phyloP scores from a whole-genome alignment of 2,113 vertebrate genomes.

The Thinocorus orbignyianus region DNA sequence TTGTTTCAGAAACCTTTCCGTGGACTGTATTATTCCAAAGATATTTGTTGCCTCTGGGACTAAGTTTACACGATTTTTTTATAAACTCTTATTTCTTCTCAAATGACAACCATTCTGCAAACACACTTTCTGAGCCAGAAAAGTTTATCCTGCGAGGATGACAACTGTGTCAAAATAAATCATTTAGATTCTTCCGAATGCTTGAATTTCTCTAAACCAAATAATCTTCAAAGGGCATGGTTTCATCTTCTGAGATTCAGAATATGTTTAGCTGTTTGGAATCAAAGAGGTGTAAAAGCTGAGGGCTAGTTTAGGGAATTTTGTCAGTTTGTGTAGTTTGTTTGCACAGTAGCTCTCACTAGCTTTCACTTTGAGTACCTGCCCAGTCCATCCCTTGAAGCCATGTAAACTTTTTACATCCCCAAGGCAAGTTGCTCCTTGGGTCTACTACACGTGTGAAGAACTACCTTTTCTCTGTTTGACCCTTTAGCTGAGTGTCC shows the following conservation, averaged over 20 bases:
- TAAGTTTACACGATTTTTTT: background rate
- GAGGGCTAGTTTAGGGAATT: background rate
- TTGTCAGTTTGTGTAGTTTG: background rate
- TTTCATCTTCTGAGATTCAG: background rate
- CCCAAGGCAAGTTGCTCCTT: background rate
- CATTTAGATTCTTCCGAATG: background rate
- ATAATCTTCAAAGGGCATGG: background rate
- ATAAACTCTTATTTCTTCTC: background rate
- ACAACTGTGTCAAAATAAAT: background rate
- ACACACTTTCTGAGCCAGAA: background rate
- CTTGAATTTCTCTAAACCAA: background rate
- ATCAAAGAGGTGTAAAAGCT: background rate
- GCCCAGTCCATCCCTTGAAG: background rate
- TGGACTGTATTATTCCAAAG: background rate
- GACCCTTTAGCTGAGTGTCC: background rate
- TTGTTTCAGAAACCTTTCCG: background rate
- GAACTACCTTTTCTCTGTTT: background rate
- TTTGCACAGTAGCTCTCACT: background rate
- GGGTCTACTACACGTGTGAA: background rate
- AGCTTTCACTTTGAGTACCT: background rate
- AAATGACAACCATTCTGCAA: background rate
- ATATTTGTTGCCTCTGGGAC: background rate
- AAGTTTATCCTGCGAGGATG: background rate
- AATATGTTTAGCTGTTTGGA: background rate
- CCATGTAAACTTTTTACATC: background rate